phyloP scores from a whole-genome alignment of 2,797 vertebrate genomes.

The Neosilurus hyrtlii region DNA sequence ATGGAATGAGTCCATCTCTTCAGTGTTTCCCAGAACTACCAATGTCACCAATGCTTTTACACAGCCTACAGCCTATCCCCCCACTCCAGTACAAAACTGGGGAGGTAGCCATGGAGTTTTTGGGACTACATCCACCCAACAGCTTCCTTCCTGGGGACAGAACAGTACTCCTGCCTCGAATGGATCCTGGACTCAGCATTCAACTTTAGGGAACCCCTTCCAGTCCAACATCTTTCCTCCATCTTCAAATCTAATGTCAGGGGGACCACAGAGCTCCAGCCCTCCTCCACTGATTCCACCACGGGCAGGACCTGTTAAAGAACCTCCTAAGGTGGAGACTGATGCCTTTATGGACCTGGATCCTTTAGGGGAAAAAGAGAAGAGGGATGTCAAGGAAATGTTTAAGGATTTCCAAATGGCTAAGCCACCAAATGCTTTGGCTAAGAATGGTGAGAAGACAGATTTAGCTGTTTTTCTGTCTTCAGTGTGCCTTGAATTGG shows the following conservation, averaged over 20 bases:
- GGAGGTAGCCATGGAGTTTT: slow-evolving; percentile 64
- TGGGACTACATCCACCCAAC: slow-evolving; percentile 55
- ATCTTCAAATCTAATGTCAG: slow-evolving; percentile 49
- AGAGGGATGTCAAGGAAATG: slow-evolving; percentile 90
- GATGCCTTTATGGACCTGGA: slow-evolving; percentile 90
- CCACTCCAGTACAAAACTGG: slow-evolving; percentile 73
- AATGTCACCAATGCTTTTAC: slow-evolving; percentile 66
- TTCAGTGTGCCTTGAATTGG: background rate
- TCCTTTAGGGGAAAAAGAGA: slow-evolving; percentile 90
- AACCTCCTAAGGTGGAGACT: slow-evolving; percentile 75
- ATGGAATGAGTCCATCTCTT: slow-evolving; percentile 48
- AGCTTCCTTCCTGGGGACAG: slow-evolving; percentile 72
- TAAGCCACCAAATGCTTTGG: slow-evolving; percentile 86
- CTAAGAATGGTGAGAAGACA: slow-evolving; percentile 74
- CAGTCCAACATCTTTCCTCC: slow-evolving; percentile 71
- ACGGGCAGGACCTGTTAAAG: slow-evolving; percentile 73
- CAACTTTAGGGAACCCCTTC: slow-evolving; percentile 78
- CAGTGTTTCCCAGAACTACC: slow-evolving; percentile 43
- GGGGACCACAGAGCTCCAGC: slow-evolving; percentile 59
- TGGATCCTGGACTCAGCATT: slow-evolving; percentile 73
- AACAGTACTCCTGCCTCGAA: slow-evolving; percentile 52
- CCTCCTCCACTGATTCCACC: slow-evolving; percentile 79
- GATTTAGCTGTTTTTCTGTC: background rate
- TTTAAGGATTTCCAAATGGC: slow-evolving; percentile 94
- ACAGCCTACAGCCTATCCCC: slow-evolving; percentile 72